Percentiles rank a stretch among this genome's conserved stretches.
Conservation (phyloP, 2,113 vertebrate species). For the Natator depressus region DNA sequence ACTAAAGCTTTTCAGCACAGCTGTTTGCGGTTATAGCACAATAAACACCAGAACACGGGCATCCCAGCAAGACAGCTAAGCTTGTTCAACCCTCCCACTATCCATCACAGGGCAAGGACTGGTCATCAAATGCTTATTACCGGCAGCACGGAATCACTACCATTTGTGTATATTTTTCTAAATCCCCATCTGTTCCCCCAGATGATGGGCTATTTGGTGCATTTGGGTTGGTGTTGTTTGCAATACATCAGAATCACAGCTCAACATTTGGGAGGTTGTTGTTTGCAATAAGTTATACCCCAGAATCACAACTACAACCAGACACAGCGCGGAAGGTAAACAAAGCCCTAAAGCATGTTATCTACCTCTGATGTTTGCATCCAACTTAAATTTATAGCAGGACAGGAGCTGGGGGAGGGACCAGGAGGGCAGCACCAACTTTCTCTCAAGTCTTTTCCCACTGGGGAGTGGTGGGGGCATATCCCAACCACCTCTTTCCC, state of each 20-base stretch:
- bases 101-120: not conserved
- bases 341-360: fast-evolving
- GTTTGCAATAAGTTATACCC: not conserved
- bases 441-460: not conserved
- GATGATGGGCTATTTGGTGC: not conserved
- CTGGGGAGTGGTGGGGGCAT: not conserved
- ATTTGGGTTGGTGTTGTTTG: not conserved
- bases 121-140: not conserved
- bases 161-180: not conserved
- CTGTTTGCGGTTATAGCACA: not conserved
- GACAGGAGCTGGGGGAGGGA: not conserved
- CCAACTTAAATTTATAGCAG: fast-evolving
- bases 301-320: not conserved
- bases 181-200: not conserved
- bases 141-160: not conserved
- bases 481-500: too few species aligned
- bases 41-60: not conserved
- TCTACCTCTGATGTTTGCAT: not conserved
- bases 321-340: not conserved
- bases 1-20: not conserved
- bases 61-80: constrained; percentile 14
- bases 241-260: fast-evolving
- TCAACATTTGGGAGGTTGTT: not conserved
- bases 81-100: not conserved
- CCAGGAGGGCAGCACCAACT: not conserved